phyloP scores from a whole-genome alignment of 2,113 vertebrate species.

The Tragelaphus strepsiceros region DNA sequence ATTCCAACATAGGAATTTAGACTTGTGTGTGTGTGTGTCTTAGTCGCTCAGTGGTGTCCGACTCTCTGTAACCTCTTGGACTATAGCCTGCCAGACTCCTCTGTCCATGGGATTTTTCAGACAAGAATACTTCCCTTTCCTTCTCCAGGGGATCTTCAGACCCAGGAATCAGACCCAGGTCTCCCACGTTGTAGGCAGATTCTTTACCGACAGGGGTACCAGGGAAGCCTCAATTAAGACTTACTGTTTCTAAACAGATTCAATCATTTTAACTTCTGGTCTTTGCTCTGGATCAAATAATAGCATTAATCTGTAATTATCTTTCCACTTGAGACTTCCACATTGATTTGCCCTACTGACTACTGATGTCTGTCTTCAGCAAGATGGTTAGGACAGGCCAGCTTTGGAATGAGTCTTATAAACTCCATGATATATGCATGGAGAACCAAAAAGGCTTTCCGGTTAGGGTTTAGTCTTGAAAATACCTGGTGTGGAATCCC shows the following conservation, averaged over 20 bases:
- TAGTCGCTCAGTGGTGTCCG: not conserved
- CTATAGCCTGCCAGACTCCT: not conserved
- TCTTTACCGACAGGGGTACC: not conserved
- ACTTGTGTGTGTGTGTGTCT: not conserved
- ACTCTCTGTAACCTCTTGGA: not conserved
- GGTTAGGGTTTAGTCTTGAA: not conserved
- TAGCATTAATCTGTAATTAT: not conserved
- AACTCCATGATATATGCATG: too few species aligned
- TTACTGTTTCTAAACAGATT: not conserved
- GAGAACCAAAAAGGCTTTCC: not conserved
- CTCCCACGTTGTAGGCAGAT: not conserved
- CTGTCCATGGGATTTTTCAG: not conserved
- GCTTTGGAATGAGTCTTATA: not conserved
- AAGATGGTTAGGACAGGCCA: not conserved
- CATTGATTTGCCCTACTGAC: not conserved
- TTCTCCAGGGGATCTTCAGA: not conserved
- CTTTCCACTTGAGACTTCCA: not conserved
- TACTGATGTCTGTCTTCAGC: not conserved
- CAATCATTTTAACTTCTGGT: not conserved
- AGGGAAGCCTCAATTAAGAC: not conserved
- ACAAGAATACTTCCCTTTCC: not conserved
- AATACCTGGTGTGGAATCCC: not conserved
- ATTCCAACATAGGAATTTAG: not conserved
- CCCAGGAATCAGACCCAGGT: not conserved
- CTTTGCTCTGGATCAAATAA: not conserved